phyloP scores from a whole-genome alignment of 2,888 invertebrate genomes.

The Flexamia atlantica region DNA sequence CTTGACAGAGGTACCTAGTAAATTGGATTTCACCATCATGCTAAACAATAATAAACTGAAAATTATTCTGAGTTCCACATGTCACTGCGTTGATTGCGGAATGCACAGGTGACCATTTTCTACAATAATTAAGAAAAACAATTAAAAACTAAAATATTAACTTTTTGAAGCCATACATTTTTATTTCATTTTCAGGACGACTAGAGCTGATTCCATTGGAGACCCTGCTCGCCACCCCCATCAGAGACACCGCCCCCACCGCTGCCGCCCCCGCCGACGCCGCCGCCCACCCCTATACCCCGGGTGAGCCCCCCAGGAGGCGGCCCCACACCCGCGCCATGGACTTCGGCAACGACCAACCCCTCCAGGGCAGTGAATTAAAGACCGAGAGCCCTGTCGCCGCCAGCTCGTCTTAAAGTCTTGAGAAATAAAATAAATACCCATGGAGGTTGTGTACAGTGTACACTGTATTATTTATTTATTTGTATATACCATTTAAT shows the following conservation, averaged over 20 bases:
- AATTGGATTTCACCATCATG: too few species aligned
- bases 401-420: neutral
- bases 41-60: too few species aligned
- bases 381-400: neutral
- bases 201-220: slow-evolving; percentile 17
- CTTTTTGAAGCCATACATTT: too few species aligned
- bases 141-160: too few species aligned
- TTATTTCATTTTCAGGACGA: neutral
- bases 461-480: neutral
- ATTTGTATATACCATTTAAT: too few species aligned
- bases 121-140: too few species aligned
- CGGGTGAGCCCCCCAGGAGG: neutral
- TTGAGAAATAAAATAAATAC: too few species aligned
- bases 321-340: neutral
- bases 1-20: too few species aligned
- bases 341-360: neutral
- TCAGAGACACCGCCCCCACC: neutral
- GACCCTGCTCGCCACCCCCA: slow-evolving; percentile 2
- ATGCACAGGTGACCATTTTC: too few species aligned
- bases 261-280: neutral
- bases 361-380: neutral
- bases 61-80: too few species aligned
- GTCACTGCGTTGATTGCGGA: too few species aligned
- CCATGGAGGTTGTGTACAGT: neutral
- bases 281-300: neutral